Base-by-base conservation (phyloP, 2,797 vertebrate species). In the Anas bahamensis region DNA sequence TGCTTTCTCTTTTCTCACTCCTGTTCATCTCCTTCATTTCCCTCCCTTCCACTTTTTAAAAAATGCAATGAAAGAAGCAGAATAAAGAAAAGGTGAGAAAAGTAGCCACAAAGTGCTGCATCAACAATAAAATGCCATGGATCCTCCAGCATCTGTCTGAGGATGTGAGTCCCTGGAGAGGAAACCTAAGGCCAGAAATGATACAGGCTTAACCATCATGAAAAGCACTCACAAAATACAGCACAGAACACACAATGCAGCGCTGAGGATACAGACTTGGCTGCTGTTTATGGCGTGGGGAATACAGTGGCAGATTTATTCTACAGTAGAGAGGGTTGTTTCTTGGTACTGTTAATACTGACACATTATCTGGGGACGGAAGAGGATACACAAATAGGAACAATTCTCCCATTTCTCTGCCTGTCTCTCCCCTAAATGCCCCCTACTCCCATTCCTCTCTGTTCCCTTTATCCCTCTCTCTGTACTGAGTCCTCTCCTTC, bases 241-340 rank as follows among this genome's bases (percentile, higher is more conserved):
- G 90, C 0, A 2, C 74, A 29, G 83, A 66, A 35, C 86, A 31
- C 71, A 94, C 88, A 97, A 84, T 78, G 65, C 90, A 24, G 84
- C 6, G 69, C 77, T 91, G 50, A 89, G 86, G 88, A 81, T 61
- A 18, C 73, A 24, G 90, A 94, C 89, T 94, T 93, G 83, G 88
- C 86, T 96, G 85, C 92, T 4, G 42, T 69, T 91, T 94, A 65
- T 24, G 74, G 88, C 66, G 78, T 76, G 69, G 86, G 81, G 88
- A 95, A 95, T 89, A 95, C 86, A 96, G 94, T 95, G 95, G 92
- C 82, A 96, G 91, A 93, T 96, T 97, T 95, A 93, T 97, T 96
- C 94, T 82, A 65, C 89, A 89, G 84, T 41, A 85, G 90, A 89
- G 92, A 90, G 86, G 64, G 88, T 39, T 96, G 90, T 89, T 79